A percentile compares a stretch with the other conserved stretches of the same genome.
phyloP scores from a whole-genome alignment of 2,113 vertebrate genomes.

The Aegithalos caudatus region DNA sequence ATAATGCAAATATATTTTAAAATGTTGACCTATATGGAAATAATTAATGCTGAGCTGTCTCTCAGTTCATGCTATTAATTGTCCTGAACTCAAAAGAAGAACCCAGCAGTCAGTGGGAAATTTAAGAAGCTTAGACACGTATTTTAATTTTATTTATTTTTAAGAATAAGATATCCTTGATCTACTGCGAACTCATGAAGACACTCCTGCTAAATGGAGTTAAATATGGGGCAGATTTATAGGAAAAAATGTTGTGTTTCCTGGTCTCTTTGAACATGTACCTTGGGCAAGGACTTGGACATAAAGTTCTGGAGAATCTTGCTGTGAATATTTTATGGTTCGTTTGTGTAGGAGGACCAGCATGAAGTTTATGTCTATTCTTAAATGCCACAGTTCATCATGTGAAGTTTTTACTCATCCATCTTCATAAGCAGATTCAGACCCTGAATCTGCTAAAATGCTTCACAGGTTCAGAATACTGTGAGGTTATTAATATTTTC shows the following conservation, averaged over 20 bases:
- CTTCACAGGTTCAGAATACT: neutral
- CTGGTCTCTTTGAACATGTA: neutral
- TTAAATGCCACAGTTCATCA: neutral
- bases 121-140: neutral
- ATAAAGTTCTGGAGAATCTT: neutral
- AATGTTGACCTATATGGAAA: neutral
- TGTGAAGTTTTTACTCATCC: neutral
- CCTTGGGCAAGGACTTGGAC: neutral
- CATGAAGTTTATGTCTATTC: slow-evolving; percentile 15
- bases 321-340: neutral
- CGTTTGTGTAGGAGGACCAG: neutral
- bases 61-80: neutral
- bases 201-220: neutral
- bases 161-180: neutral
- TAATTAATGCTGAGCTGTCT: neutral
- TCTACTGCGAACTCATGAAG: neutral
- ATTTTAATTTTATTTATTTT: neutral
- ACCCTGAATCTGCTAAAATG: neutral
- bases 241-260: neutral
- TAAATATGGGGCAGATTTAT: neutral
- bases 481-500: neutral
- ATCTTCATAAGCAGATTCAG: neutral
- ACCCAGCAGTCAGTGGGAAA: neutral
- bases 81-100: neutral
- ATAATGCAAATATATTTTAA: neutral